Evolutionary conservation across 2,113 vertebrate genomes (phyloP).

Genomic region (Rhipidura dahli): DNA sequence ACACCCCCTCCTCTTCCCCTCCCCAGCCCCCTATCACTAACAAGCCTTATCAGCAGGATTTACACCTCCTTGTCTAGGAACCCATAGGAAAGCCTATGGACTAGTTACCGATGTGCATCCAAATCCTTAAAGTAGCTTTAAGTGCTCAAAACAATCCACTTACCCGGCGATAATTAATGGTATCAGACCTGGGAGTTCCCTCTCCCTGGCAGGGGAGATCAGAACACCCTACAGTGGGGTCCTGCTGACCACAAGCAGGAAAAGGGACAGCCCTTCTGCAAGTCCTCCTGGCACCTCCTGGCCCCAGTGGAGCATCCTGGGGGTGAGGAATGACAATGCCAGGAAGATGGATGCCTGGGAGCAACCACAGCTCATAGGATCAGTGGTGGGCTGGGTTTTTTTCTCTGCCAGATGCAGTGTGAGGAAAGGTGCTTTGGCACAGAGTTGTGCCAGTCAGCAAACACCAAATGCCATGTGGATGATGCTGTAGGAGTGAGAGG

Average conservation of each 20-base stretch:
- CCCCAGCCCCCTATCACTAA: slow-evolving; percentile 45
- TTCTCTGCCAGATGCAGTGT: fast-evolving
- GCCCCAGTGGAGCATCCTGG: neutral
- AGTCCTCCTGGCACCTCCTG: neutral
- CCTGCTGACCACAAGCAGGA: fast-evolving
- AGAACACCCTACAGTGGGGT: neutral
- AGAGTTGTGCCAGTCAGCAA: fast-evolving
- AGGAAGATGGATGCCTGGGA: neutral
- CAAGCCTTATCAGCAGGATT: slow-evolving; percentile 66
- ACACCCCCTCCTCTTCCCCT: neutral
- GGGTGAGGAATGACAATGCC: neutral
- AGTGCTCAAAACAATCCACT: slow-evolving; percentile 47
- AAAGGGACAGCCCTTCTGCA: neutral
- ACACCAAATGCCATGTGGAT: fast-evolving
- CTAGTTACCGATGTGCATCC: neutral
- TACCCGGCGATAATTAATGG: neutral
- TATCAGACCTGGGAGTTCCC: neutral
- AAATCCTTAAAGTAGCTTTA: slow-evolving; percentile 53
- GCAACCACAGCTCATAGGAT: fast-evolving
- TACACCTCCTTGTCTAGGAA: slow-evolving; percentile 63
- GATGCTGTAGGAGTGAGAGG: neutral
- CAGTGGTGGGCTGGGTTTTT: neutral
- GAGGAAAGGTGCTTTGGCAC: neutral
- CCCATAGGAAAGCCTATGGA: neutral
- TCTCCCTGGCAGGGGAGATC: neutral